Base-by-base conservation (phyloP, 1,140 invertebrate genomes). In the Carcinoscorpius rotundicauda region DNA sequence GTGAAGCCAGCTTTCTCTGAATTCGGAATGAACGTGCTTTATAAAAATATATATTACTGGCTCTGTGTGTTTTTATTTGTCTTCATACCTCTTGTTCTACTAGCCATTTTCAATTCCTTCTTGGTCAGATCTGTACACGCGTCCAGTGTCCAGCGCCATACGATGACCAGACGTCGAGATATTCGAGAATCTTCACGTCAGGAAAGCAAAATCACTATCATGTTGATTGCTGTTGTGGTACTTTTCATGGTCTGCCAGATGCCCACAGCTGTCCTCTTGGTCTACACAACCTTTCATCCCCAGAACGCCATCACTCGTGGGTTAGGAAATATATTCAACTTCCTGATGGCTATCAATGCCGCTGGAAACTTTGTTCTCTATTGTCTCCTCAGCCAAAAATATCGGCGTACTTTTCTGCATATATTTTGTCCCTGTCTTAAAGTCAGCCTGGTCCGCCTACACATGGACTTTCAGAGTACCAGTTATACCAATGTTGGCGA, bases 351-450 rank as follows among this genome's bases (percentile, higher is more conserved):
- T 50, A 75, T 88, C 52, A 89, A 89, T 76, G 83, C 87, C 3
- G 77, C 79, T 2, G 81, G 79, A 3, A 89, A 89, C 77, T 89
- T 90, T 75, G 78, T 90, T 61, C 77, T 90, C 51, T 90, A 90
- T 75, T 88, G 86, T 64, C 83, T 84, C 50, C 81, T 90, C 70
- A 87, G 86, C 68, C 84, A 86, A 72, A 86, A 86, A 70, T 90
- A 89, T 76, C 79, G 87, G 29, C 81, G 82, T 63, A 89, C 87
- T 6, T 84, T 90, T 68, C 77, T 83, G 56, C 74, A 80, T 55
- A 78, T 87, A 3, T 84, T 89, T 72, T 83, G 82, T 52, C 76
- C 76, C 6, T 81, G 79, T 64, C 11, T 72, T 6, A 61, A 64
- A 53, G 65, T 63, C 4, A 64, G 55, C 48, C 53, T 65, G 8